Percentiles rank a stretch among this genome's conserved stretches.
phyloP scores from a whole-genome alignment of 2,888 invertebrate species.

The Agonopterix arenella region DNA sequence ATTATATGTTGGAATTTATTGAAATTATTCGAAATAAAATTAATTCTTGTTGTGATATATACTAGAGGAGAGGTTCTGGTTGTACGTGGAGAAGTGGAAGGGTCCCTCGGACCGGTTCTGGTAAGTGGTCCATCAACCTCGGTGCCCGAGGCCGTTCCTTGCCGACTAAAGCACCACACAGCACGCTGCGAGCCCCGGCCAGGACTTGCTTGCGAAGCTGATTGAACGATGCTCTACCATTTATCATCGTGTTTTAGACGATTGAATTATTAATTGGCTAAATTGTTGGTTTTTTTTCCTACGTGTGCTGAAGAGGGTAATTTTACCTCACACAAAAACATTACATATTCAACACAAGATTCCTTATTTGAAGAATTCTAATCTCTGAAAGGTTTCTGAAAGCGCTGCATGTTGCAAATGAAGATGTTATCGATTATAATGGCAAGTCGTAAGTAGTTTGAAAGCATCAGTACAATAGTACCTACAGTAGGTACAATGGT shows the following conservation, averaged over 20 bases:
- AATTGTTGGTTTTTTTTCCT: too few relatives aligned
- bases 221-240: too few relatives aligned
- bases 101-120: conserved; percentile 52
- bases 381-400: too few relatives aligned
- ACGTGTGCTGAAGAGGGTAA: too few relatives aligned
- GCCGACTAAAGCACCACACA: not conserved
- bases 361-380: too few relatives aligned
- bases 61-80: conserved; percentile 40
- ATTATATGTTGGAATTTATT: conserved; percentile 62
- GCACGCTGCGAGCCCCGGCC: not conserved
- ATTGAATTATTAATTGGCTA: too few relatives aligned
- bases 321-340: too few relatives aligned
- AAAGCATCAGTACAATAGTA: not conserved
- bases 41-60: conserved; percentile 50
- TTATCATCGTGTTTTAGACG: too few relatives aligned
- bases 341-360: too few relatives aligned
- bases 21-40: conserved; percentile 60
- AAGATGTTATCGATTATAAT: too few relatives aligned
- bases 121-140: conserved; percentile 49
- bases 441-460: too few relatives aligned
- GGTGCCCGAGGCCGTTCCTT: conserved; percentile 8
- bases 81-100: conserved; percentile 40
- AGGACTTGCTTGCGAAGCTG: not conserved
- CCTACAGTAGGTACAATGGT: conserved; percentile 24
- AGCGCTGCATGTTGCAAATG: too few relatives aligned